Conservation (phyloP, 2,888 invertebrate genomes). For the Argyra leucocephala region DNA sequence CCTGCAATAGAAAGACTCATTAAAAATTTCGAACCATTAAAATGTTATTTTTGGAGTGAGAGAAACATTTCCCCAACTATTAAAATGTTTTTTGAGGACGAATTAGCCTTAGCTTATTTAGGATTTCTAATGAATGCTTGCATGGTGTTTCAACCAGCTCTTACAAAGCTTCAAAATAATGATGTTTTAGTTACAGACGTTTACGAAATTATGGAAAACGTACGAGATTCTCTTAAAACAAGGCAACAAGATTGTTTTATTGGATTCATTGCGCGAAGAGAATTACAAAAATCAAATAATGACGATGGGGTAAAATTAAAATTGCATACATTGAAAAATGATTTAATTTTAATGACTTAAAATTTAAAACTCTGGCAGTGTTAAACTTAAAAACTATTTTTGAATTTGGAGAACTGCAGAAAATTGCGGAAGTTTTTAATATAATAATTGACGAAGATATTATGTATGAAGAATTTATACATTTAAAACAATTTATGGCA, state of each 20-base stretch:
- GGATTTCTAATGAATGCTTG: slow-evolving; percentile 12
- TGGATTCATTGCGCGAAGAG: slow-evolving; percentile 1
- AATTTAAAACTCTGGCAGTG: slow-evolving; percentile 7
- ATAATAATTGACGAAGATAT: slow-evolving; percentile 4
- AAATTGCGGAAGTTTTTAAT: neutral
- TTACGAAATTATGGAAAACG: slow-evolving; percentile 13
- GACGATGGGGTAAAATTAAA: slow-evolving; percentile 7
- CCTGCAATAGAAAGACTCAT: slow-evolving; percentile 11
- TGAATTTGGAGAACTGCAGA: slow-evolving; percentile 1
- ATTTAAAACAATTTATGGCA: slow-evolving; percentile 9
- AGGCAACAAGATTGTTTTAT: slow-evolving; percentile 12
- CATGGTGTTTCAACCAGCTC: slow-evolving; percentile 9
- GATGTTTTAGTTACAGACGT: slow-evolving; percentile 11
- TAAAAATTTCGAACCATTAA: slow-evolving; percentile 11
- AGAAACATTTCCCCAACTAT: slow-evolving; percentile 11
- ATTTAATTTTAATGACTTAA: slow-evolving; percentile 7
- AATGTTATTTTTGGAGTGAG: slow-evolving; percentile 11
- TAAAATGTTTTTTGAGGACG: slow-evolving; percentile 12
- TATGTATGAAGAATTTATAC: slow-evolving; percentile 5
- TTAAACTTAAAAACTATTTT: slow-evolving; percentile 7
- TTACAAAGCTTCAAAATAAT: slow-evolving; percentile 9
- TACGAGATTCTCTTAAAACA: slow-evolving; percentile 11
- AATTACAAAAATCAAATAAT: slow-evolving; percentile 9
- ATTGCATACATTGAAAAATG: slow-evolving; percentile 4
- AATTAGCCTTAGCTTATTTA: slow-evolving; percentile 9